Conservation (phyloP, 2,888 invertebrate species). For the Archips xylosteana region DNA sequence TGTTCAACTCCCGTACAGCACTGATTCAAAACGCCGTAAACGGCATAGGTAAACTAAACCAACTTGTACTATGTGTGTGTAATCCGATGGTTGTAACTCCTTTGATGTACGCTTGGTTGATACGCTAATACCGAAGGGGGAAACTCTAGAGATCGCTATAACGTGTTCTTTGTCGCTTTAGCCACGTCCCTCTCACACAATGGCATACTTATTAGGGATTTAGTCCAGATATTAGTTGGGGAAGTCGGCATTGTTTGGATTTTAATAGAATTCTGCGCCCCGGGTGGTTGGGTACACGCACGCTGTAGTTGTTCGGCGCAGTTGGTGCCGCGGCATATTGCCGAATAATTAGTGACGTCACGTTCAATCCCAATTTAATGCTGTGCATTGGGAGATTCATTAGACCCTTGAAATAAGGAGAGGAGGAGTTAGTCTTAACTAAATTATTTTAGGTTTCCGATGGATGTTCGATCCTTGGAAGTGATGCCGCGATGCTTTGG, state of each 20-base stretch:
- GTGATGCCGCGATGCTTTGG: neutral
- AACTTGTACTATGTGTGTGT: slow-evolving; percentile 46
- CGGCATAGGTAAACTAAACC: slow-evolving; percentile 43
- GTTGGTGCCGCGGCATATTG: slow-evolving; percentile 54
- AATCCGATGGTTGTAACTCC: slow-evolving; percentile 47
- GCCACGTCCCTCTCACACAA: slow-evolving; percentile 84
- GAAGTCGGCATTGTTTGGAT: slow-evolving; percentile 83
- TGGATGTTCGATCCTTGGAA: neutral
- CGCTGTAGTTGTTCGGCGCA: slow-evolving; percentile 54
- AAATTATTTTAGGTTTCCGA: slow-evolving; percentile 18
- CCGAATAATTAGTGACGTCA: slow-evolving; percentile 39
- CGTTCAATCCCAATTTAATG: slow-evolving; percentile 35
- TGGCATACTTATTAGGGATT: slow-evolving; percentile 86
- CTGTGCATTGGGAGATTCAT: slow-evolving; percentile 25
- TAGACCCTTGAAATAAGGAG: slow-evolving; percentile 30
- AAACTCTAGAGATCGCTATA: slow-evolving; percentile 76
- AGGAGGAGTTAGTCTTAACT: slow-evolving; percentile 12
- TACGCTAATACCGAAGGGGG: slow-evolving; percentile 42
- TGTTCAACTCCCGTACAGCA: slow-evolving; percentile 66
- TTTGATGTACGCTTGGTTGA: slow-evolving; percentile 4
- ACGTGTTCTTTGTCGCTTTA: slow-evolving; percentile 84
- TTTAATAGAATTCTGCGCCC: slow-evolving; percentile 84
- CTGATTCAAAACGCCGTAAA: slow-evolving; percentile 54
- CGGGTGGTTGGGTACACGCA: slow-evolving; percentile 75
- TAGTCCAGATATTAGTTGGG: slow-evolving; percentile 86